These are phyloP conservation scores for Microctenopoma steveboyesi DNA, from an alignment of 2,797 vertebrate genomes.

Conservation along the genomic window DNA sequence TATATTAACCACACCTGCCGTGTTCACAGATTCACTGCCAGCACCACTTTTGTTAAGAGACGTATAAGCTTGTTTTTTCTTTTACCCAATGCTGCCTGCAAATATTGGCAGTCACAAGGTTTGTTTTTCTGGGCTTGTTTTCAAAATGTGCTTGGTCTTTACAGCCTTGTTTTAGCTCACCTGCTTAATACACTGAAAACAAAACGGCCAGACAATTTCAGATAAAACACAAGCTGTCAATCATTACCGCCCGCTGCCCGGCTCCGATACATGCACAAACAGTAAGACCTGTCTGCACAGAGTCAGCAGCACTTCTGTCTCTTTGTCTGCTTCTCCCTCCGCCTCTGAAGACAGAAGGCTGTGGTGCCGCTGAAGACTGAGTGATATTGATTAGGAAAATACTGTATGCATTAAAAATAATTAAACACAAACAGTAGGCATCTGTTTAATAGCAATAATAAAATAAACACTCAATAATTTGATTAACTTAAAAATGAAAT, in stretches of 20 bases:
- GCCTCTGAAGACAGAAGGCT: slow-evolving; percentile 9
- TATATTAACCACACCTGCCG: slow-evolving; percentile 34
- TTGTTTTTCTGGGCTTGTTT: slow-evolving; percentile 66
- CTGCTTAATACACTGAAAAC: slow-evolving; percentile 59
- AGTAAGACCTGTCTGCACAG: slow-evolving; percentile 30
- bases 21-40: slow-evolving; percentile 27
- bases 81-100: slow-evolving; percentile 33
- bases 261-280: slow-evolving; percentile 43
- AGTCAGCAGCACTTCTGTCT: slow-evolving; percentile 7
- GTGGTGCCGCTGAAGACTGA: slow-evolving; percentile 8
- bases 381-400: slow-evolving; percentile 13
- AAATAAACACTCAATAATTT: slow-evolving; percentile 25
- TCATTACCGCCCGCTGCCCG: slow-evolving; percentile 47
- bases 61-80: slow-evolving; percentile 38
- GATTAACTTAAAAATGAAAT: slow-evolving; percentile 23
- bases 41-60: slow-evolving; percentile 34
- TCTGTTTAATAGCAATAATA: slow-evolving; percentile 26
- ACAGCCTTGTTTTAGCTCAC: slow-evolving; percentile 57
- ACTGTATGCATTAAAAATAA: slow-evolving; percentile 25
- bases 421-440: slow-evolving; percentile 13
- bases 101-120: slow-evolving; percentile 51
- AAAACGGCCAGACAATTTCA: slow-evolving; percentile 54
- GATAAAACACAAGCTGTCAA: slow-evolving; percentile 59
- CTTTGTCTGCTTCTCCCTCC: slow-evolving; percentile 10
- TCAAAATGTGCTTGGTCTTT: slow-evolving; percentile 55